Evolutionary conservation across 2,113 vertebrate genomes (phyloP).

Genomic region (Apteryx mantelli): DNA sequence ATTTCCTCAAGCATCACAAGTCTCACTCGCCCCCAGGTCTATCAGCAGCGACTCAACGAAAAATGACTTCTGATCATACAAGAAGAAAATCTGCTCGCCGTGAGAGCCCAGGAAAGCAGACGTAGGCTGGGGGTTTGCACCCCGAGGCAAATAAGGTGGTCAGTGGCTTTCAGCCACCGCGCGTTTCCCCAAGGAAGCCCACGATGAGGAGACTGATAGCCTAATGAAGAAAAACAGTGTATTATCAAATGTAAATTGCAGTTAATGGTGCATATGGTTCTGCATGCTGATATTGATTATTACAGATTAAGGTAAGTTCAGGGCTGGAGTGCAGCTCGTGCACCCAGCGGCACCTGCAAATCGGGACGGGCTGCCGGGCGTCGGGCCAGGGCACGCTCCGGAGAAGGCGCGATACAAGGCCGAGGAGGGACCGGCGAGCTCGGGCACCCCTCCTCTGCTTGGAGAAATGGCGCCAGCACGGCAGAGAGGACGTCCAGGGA

Average conservation of each 20-base stretch:
- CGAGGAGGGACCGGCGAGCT: too few relatives aligned
- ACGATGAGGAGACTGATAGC: fast-evolving
- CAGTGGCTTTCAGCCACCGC: fast-evolving
- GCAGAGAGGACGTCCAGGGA: not conserved
- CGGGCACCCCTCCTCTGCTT: not conserved
- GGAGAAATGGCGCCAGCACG: not conserved
- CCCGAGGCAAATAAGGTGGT: not conserved
- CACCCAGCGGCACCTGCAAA: not conserved
- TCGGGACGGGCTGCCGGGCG: not conserved
- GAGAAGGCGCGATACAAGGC: not conserved
- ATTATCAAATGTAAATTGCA: slow-evolving; percentile 48
- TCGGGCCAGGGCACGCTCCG: not conserved
- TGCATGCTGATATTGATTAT: slow-evolving; percentile 31
- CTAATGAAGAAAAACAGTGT: slow-evolving; percentile 43
- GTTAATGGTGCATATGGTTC: slow-evolving; percentile 31
- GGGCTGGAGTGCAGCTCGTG: not conserved
- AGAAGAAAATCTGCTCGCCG: not conserved
- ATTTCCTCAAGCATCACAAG: not conserved
- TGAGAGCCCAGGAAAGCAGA: not conserved
- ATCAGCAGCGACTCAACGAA: not conserved
- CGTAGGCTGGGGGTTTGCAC: not conserved
- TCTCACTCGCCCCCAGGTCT: not conserved
- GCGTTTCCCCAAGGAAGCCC: not conserved
- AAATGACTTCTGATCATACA: not conserved
- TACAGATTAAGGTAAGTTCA: slow-evolving; percentile 17